phyloP scores from a whole-genome alignment of 2,888 invertebrate species.

The Eupithecia vulgata region DNA sequence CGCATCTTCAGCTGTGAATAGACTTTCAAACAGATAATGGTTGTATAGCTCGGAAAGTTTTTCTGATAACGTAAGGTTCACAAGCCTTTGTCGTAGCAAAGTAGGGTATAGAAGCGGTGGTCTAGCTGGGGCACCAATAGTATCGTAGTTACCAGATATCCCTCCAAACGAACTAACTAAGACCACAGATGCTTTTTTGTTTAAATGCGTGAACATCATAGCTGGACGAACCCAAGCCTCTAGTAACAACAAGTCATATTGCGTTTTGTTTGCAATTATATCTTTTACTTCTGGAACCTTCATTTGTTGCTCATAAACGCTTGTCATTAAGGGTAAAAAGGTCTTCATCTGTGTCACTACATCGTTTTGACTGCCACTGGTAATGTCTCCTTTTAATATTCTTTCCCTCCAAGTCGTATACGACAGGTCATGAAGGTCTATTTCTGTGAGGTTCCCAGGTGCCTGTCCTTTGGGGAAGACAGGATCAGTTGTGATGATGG shows the following conservation, averaged over 20 bases:
- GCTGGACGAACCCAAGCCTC: conserved; percentile 60
- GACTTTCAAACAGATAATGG: conserved; percentile 22
- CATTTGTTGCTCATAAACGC: conserved; percentile 20
- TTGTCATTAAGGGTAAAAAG: conserved; percentile 12
- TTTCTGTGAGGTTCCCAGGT: conserved; percentile 66
- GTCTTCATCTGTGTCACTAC: conserved; percentile 9
- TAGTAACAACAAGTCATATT: conserved; percentile 70
- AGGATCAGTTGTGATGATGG: conserved; percentile 71
- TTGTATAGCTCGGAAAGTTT: conserved; percentile 31
- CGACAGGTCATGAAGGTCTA: conserved; percentile 56
- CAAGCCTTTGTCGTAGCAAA: conserved; percentile 27
- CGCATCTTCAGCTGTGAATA: conserved; percentile 9
- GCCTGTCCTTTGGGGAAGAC: conserved; percentile 52
- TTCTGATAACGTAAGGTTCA: conserved; percentile 25
- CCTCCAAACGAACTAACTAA: conserved; percentile 63
- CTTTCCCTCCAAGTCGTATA: conserved; percentile 47
- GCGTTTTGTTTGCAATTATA: conserved; percentile 45
- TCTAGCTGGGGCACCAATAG: conserved; percentile 64
- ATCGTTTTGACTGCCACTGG: conserved; percentile 16
- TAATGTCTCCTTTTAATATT: conserved; percentile 11
- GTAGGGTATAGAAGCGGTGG: conserved; percentile 56
- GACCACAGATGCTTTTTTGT: conserved; percentile 65
- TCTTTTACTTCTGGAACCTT: conserved; percentile 46
- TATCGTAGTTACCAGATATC: conserved; percentile 50
- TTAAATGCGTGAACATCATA: conserved; percentile 62